These are phyloP conservation scores for Galerucella calmariensis DNA, from an alignment of 2,888 invertebrate species.

Conservation along the genomic window DNA sequence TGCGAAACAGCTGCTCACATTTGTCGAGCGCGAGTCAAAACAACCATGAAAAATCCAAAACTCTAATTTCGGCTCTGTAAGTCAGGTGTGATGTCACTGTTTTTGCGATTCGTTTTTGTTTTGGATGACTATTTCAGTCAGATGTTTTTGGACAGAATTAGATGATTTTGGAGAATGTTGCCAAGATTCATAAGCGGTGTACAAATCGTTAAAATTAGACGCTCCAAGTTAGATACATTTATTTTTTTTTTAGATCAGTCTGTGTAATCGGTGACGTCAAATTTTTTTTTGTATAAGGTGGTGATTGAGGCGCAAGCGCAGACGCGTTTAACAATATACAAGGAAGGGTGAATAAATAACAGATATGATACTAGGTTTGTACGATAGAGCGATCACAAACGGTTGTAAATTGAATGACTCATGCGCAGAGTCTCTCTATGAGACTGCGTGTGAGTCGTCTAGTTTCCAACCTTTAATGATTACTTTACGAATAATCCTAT, in stretches of 20 bases:
- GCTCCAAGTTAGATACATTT: constrained; percentile 20
- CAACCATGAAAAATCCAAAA: constrained; percentile 2
- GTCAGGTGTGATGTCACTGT: constrained; percentile 41
- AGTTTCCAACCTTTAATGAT: no score
- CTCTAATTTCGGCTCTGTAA: constrained; percentile 39
- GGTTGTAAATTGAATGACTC: no score
- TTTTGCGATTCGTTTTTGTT: constrained; percentile 39
- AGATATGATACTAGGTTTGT: background rate
- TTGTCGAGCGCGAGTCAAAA: constrained; percentile 1
- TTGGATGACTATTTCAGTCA: constrained; percentile 42
- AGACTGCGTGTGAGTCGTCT: no score
- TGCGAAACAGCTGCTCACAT: constrained; percentile 11
- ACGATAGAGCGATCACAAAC: no score
- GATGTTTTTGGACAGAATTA: constrained; percentile 39
- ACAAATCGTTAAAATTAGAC: constrained; percentile 44
- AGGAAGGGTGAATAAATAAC: background rate
- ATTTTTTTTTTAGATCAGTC: constrained; percentile 11
- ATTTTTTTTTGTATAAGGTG: constrained; percentile 7
- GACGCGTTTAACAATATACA: background rate
- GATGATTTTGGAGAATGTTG: constrained; percentile 39
- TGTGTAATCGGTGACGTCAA: constrained; percentile 9
- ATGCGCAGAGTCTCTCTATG: no score
- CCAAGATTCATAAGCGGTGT: constrained; percentile 42
- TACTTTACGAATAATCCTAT: no score
- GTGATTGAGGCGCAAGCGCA: background rate